Evolutionary conservation across 2,888 invertebrate species (phyloP).

Genomic region (Catocala nupta): DNA sequence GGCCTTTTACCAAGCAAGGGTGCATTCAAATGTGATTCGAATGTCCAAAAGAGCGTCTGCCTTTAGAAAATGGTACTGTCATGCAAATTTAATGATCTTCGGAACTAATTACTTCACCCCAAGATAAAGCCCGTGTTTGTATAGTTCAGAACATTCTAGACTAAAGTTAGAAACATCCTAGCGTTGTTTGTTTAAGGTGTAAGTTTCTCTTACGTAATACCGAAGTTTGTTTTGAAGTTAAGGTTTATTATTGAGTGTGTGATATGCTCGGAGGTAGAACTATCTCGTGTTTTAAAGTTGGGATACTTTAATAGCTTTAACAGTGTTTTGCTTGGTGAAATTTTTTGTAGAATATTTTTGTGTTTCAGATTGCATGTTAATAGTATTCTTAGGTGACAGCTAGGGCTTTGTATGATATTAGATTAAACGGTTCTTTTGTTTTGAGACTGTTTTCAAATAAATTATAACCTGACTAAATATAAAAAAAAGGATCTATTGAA

Average conservation of each 20-base stretch:
- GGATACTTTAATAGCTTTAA: slow-evolving; percentile 46
- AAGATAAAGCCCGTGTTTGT: slow-evolving; percentile 74
- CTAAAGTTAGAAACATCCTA: slow-evolving; percentile 63
- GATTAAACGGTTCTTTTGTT: no score
- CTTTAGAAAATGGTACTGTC: slow-evolving; percentile 67
- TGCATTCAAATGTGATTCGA: slow-evolving; percentile 26
- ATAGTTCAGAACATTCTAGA: slow-evolving; percentile 73
- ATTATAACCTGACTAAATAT: no score
- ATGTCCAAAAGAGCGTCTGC: slow-evolving; percentile 46
- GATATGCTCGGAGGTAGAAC: slow-evolving; percentile 45
- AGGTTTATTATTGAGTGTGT: slow-evolving; percentile 64
- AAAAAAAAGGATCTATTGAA: no score
- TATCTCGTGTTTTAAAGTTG: slow-evolving; percentile 52
- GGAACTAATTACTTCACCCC: slow-evolving; percentile 77
- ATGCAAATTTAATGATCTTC: slow-evolving; percentile 76
- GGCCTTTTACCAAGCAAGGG: slow-evolving; percentile 33
- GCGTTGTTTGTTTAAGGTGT: slow-evolving; percentile 69
- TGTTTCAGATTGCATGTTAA: no score
- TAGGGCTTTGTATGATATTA: no score
- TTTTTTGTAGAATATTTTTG: no score
- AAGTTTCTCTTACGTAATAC: slow-evolving; percentile 72
- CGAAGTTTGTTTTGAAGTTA: slow-evolving; percentile 73
- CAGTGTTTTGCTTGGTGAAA: no score
- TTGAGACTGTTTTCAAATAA: no score
- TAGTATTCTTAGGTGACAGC: no score